A percentile compares a stretch with the other conserved stretches of the same genome.
These are phyloP conservation scores for Pogonophryne albipinna DNA, from an alignment of 2,797 vertebrate species.

Conservation along the genomic window DNA sequence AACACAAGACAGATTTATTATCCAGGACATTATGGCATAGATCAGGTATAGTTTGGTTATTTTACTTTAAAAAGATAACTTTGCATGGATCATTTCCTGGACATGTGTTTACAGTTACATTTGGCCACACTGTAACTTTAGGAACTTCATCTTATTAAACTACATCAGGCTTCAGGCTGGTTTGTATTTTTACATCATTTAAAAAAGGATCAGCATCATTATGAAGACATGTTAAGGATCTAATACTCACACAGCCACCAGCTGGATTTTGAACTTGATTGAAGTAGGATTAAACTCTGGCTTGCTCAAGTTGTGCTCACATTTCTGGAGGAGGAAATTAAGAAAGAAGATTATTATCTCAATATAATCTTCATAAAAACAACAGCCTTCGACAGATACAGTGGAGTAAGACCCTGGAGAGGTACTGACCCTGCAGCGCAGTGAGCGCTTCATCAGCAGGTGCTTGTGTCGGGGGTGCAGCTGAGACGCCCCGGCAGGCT, in stretches of 20 bases:
- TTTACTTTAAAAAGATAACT: slow-evolving; percentile 4
- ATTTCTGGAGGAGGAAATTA: slow-evolving; percentile 87
- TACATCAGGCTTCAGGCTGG: slow-evolving; percentile 20
- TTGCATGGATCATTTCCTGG: slow-evolving; percentile 24
- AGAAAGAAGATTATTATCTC: slow-evolving; percentile 8
- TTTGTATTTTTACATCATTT: not conserved
- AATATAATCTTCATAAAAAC: slow-evolving; percentile 18
- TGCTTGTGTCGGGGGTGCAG: slow-evolving; percentile 98
- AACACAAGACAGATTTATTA: not conserved
- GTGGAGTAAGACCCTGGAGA: not conserved
- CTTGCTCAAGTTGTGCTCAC: slow-evolving; percentile 99
- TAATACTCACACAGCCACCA: slow-evolving; percentile 97
- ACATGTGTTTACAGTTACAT: not conserved
- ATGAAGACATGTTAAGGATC: not conserved
- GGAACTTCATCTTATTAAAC: slow-evolving; percentile 28
- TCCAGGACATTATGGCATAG: too few species aligned
- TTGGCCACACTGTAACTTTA: not conserved
- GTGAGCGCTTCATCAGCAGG: slow-evolving; percentile 96
- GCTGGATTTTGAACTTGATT: slow-evolving; percentile 99
- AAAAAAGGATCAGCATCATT: slow-evolving; percentile 7
- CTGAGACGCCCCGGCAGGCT: slow-evolving; percentile 94
- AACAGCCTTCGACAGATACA: not conserved
- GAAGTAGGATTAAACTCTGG: slow-evolving; percentile 99
- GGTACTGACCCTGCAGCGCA: slow-evolving; percentile 93
- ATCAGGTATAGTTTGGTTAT: not conserved